Conservation (phyloP, 2,888 invertebrate species). For the Napeogenes inachia region DNA sequence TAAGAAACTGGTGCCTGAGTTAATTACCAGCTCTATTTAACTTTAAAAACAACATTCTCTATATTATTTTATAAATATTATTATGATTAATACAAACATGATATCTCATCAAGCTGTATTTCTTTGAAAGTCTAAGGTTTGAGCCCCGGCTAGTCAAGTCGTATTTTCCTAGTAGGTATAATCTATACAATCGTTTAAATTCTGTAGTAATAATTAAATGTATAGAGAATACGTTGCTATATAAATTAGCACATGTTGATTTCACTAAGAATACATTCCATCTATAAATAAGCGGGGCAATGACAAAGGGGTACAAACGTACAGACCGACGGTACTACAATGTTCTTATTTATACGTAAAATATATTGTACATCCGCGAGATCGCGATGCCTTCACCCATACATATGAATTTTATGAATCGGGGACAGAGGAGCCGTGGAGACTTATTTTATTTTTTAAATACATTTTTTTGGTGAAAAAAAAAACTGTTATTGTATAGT, state of each 20-base stretch:
- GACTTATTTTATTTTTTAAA: conserved; percentile 29
- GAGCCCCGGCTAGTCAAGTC: too few species aligned
- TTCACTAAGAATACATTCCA: conserved; percentile 33
- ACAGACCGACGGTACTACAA: conserved; percentile 46
- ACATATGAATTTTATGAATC: conserved; percentile 74
- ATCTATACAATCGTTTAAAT: too few species aligned
- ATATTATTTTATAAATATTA: too few species aligned
- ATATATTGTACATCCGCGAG: conserved; percentile 59
- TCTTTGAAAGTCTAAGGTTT: too few species aligned
- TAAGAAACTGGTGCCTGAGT: too few species aligned
- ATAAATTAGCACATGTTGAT: conserved; percentile 47
- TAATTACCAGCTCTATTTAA: too few species aligned
- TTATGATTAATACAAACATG: too few species aligned
- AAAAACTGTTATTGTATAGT: too few species aligned
- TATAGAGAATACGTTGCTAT: conserved; percentile 19
- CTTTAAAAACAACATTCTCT: too few species aligned
- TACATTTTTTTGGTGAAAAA: neutral
- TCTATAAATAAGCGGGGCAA: conserved; percentile 46
- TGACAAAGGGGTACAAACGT: conserved; percentile 42
- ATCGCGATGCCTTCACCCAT: conserved; percentile 62
- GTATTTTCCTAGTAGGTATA: too few species aligned
- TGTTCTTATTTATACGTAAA: conserved; percentile 66
- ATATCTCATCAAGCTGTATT: too few species aligned
- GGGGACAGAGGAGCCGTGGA: conserved; percentile 42
- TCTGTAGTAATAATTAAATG: too few species aligned